A percentile compares a stretch with the other conserved stretches of the same genome.
phyloP scores from a whole-genome alignment of 2,888 invertebrate species.

The Xanthorhoe spadicearia region DNA sequence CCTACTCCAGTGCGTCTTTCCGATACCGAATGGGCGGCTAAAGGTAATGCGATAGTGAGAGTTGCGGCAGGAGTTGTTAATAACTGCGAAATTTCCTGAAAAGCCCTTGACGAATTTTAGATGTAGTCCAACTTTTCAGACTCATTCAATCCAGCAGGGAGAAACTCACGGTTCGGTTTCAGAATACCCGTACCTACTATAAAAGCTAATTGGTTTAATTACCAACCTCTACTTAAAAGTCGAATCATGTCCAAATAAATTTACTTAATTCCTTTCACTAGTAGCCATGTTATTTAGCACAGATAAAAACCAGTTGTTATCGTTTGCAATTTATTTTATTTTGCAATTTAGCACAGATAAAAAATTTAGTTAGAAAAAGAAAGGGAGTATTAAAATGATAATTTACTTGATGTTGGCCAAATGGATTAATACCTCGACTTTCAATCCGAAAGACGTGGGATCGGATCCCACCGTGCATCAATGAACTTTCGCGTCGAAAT shows the following conservation, averaged over 20 bases:
- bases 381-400: no score
- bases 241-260: slow-evolving; percentile 38
- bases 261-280: slow-evolving; percentile 36
- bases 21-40: no score
- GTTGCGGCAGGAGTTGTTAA: neutral
- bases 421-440: no score
- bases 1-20: no score
- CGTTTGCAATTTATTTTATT: no score
- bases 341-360: no score
- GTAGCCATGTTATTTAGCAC: slow-evolving; percentile 24
- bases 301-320: no score
- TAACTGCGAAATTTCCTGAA: slow-evolving; percentile 1
- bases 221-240: slow-evolving; percentile 31
- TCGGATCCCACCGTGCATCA: no score
- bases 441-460: no score
- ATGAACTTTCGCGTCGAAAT: no score
- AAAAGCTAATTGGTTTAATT: slow-evolving; percentile 40
- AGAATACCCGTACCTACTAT: slow-evolving; percentile 11
- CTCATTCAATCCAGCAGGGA: slow-evolving; percentile 7
- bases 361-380: no score
- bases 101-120: slow-evolving; percentile 14
- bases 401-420: no score
- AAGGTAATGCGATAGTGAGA: neutral
- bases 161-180: slow-evolving; percentile 21
- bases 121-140: slow-evolving; percentile 8